These are phyloP conservation scores for Cetonia aurata DNA, from an alignment of 2,888 invertebrate species.

Conservation along the genomic window DNA sequence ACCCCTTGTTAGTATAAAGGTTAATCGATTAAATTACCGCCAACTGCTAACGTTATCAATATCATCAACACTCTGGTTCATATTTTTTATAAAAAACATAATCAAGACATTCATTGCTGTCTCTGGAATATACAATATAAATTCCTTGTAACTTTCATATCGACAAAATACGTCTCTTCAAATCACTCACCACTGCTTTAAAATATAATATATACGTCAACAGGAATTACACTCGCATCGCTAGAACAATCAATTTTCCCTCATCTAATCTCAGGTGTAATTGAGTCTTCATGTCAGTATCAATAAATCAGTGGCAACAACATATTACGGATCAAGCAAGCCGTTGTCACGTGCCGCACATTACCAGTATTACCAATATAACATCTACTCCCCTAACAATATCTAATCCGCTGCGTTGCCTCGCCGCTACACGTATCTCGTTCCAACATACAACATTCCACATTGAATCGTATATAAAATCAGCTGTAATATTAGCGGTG, in stretches of 20 bases:
- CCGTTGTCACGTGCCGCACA: constrained; percentile 61
- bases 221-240: constrained; percentile 11
- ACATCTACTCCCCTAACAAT: constrained; percentile 30
- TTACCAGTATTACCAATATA: constrained; percentile 58
- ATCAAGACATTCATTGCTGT: too few relatives aligned
- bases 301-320: constrained; percentile 62
- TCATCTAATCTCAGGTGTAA: constrained; percentile 54
- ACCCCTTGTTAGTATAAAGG: too few relatives aligned
- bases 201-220: constrained; percentile 12
- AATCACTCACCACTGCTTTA: background rate
- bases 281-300: constrained; percentile 63
- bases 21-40: too few relatives aligned
- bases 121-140: too few relatives aligned
- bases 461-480: too few relatives aligned
- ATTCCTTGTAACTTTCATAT: too few relatives aligned
- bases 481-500: too few relatives aligned
- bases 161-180: too few relatives aligned
- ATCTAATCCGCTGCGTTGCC: constrained; percentile 32
- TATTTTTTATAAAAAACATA: too few relatives aligned
- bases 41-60: too few relatives aligned
- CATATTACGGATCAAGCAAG: constrained; percentile 62
- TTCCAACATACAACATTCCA: too few relatives aligned
- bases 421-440: background rate
- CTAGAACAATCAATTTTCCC: constrained; percentile 34
- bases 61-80: too few relatives aligned